Evolutionary conservation across 1,140 invertebrate genomes (phyloP).

Genomic region (Lucilia cuprina): DNA sequence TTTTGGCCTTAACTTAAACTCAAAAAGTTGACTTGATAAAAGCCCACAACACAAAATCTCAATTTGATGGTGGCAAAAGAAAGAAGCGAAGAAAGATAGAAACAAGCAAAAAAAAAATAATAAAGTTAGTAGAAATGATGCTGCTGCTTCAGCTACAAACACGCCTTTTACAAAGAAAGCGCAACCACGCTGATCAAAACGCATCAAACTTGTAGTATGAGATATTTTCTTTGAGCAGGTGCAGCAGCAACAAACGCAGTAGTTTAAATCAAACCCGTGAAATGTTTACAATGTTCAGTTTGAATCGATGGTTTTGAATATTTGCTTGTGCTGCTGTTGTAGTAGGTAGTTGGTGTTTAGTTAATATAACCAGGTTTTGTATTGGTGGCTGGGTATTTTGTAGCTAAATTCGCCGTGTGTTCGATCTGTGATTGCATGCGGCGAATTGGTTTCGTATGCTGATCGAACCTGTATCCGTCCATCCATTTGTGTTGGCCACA

Average conservation of each 20-base stretch:
- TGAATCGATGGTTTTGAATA: background rate
- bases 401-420: background rate
- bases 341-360: background rate
- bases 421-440: slow-evolving; percentile 26
- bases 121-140: background rate
- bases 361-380: background rate
- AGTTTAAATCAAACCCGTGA: background rate
- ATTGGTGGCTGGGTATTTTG: background rate
- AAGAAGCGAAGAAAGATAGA: background rate
- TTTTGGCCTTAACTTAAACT: background rate
- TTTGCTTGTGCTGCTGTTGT: background rate
- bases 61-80: background rate
- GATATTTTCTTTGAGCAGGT: background rate
- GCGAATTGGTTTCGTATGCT: background rate
- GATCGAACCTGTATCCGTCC: slow-evolving; percentile 10
- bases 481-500: background rate
- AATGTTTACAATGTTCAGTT: background rate
- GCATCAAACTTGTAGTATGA: background rate
- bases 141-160: background rate
- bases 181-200: background rate
- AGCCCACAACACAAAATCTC: background rate
- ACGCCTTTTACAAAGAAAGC: slow-evolving; percentile 14
- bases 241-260: background rate
- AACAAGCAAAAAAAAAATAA: background rate
- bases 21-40: background rate